Conservation (phyloP, 2,113 vertebrate species). For the Pterophyllum scalare region DNA sequence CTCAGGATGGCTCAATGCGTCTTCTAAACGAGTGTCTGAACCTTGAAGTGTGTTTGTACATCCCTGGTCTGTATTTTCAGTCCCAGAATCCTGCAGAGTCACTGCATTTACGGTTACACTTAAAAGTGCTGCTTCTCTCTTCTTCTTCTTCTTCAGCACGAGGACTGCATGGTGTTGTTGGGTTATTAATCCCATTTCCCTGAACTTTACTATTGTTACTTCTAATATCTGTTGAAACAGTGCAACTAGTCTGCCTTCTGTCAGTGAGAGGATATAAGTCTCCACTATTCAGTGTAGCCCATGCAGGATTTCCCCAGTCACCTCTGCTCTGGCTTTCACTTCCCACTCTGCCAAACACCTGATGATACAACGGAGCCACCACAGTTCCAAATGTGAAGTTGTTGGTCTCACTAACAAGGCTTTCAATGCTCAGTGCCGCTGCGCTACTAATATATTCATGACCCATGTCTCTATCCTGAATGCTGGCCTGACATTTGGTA, state of each 20-base stretch:
- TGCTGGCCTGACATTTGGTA: conserved; percentile 2
- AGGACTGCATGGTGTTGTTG: neutral
- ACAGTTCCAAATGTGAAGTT: conserved; percentile 68
- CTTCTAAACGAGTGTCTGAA: neutral
- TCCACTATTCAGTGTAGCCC: neutral
- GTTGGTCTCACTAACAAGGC: neutral
- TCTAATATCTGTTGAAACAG: neutral
- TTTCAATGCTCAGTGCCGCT: conserved; percentile 16
- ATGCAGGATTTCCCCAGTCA: conserved; percentile 1
- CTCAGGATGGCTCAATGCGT: neutral
- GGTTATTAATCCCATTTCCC: neutral
- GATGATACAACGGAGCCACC: conserved; percentile 72
- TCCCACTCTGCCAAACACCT: conserved; percentile 62
- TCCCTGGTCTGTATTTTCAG: neutral
- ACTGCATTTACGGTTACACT: neutral
- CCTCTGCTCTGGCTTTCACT: conserved; percentile 37
- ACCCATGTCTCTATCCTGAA: neutral
- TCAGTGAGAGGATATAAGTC: neutral
- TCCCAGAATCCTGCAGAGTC: neutral
- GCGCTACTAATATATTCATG: neutral
- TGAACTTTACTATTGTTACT: neutral
- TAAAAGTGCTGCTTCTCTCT: neutral
- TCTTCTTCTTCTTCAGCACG: neutral
- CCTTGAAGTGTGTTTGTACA: neutral
- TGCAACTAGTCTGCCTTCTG: neutral